Conservation (phyloP, 2,888 invertebrate genomes). For the Clusia tigrina region DNA sequence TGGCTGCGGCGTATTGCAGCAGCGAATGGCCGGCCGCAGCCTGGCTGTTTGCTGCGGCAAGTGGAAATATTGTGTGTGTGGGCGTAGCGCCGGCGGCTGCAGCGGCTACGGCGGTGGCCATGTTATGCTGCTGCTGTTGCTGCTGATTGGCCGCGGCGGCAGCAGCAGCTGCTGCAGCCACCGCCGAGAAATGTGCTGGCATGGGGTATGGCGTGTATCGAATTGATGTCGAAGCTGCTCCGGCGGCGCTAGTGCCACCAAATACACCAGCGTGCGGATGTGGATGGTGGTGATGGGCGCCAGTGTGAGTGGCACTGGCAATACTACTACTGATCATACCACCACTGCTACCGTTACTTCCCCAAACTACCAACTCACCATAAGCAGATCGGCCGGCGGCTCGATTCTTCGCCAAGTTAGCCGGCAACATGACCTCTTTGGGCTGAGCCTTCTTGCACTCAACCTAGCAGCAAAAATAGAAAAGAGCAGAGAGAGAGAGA, state of each 20-base stretch:
- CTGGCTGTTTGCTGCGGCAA: conserved; percentile 42
- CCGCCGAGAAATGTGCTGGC: conserved; percentile 65
- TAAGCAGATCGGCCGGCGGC: conserved; percentile 95
- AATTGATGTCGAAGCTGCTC: conserved; percentile 63
- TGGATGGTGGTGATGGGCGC: conserved; percentile 31
- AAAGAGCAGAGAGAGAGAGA: neutral
- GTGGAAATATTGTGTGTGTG: conserved; percentile 49
- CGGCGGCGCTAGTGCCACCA: conserved; percentile 37
- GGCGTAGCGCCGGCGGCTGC: conserved; percentile 51
- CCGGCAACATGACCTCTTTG: conserved; percentile 99
- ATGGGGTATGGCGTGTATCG: conserved; percentile 73
- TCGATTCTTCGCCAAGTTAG: conserved; percentile 93
- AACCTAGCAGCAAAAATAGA: conserved; percentile 75
- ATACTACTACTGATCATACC: conserved; percentile 57
- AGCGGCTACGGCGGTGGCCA: conserved; percentile 51
- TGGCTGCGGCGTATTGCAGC: conserved; percentile 69
- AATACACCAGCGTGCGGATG: conserved; percentile 41
- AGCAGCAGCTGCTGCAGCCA: conserved; percentile 56
- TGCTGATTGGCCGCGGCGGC: conserved; percentile 53
- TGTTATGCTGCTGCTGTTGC: conserved; percentile 64
- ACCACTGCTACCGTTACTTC: conserved; percentile 70
- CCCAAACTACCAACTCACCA: conserved; percentile 95
- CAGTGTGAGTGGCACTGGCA: conserved; percentile 47
- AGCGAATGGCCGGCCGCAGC: conserved; percentile 59
- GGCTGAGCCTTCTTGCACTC: conserved; percentile 99